Conservation (phyloP, 2,888 invertebrate genomes). For the Pristionchus arcanus region DNA sequence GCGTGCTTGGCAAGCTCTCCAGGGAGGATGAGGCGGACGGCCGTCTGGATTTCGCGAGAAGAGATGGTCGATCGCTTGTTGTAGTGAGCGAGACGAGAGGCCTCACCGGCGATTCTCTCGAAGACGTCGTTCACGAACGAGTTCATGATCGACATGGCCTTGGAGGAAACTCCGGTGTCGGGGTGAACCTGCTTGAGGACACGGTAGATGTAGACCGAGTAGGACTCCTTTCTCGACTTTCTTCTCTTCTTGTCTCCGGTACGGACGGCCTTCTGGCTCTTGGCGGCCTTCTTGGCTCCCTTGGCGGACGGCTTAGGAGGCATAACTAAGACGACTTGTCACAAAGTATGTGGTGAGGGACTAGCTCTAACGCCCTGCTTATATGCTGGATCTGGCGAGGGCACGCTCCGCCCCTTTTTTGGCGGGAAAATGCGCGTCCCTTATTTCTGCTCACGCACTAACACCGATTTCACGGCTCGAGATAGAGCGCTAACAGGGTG, state of each 20-base stretch:
- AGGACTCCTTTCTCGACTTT: conserved; percentile 75
- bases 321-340: no score
- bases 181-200: conserved; percentile 83
- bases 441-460: no score
- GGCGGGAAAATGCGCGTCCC: no score
- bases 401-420: not conserved
- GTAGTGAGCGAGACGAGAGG: conserved; percentile 83
- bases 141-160: conserved; percentile 87
- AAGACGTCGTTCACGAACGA: conserved; percentile 88
- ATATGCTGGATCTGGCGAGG: not conserved
- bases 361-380: not conserved
- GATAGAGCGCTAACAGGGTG: no score
- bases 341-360: no score
- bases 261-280: conserved; percentile 65
- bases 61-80: conserved; percentile 85
- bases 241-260: conserved; percentile 78
- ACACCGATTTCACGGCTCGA: no score
- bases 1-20: conserved; percentile 56
- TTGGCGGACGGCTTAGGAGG: no score
- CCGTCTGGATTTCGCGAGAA: conserved; percentile 85
- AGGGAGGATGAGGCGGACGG: conserved; percentile 68
- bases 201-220: conserved; percentile 83
- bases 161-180: conserved; percentile 85
- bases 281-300: conserved; percentile 78
- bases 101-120: conserved; percentile 85